Conservation (phyloP, 1,140 invertebrate species). For the Gryon sp. region DNA sequence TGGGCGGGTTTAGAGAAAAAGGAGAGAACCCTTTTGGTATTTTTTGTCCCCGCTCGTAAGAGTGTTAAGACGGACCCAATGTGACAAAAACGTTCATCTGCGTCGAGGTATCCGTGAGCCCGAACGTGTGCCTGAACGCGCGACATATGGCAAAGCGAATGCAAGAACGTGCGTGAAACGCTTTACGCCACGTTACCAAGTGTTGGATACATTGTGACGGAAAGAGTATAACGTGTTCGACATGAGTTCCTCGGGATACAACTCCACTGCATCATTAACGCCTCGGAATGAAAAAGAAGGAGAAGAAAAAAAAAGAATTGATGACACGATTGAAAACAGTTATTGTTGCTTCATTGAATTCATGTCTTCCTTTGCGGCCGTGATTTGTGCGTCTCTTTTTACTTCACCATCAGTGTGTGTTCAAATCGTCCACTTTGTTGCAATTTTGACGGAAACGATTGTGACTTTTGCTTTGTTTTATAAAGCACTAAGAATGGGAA, state of each 20-base stretch:
- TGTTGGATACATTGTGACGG: slow-evolving; percentile 5
- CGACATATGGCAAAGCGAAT: slow-evolving; percentile 53
- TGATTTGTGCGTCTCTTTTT: slow-evolving; percentile 22
- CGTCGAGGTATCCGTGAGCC: slow-evolving; percentile 34
- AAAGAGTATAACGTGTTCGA: slow-evolving; percentile 44
- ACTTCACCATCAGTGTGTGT: background rate
- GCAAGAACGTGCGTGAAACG: slow-evolving; percentile 50
- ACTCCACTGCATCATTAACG: slow-evolving; percentile 46
- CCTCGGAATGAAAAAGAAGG: slow-evolving; percentile 35
- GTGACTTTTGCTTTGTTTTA: slow-evolving; percentile 20
- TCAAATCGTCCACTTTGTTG: slow-evolving; percentile 20
- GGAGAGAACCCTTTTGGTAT: slow-evolving; percentile 20
- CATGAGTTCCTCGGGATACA: slow-evolving; percentile 48
- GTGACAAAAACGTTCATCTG: slow-evolving; percentile 54
- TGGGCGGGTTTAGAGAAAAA: slow-evolving; percentile 8
- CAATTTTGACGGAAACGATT: slow-evolving; percentile 1
- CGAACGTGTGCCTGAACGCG: slow-evolving; percentile 33
- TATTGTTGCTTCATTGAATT: slow-evolving; percentile 53
- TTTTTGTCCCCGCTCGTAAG: slow-evolving; percentile 29
- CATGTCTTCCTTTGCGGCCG: slow-evolving; percentile 27
- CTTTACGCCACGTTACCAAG: slow-evolving; percentile 35
- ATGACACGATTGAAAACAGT: slow-evolving; percentile 56
- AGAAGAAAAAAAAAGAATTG: slow-evolving; percentile 51
- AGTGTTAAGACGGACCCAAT: slow-evolving; percentile 29
- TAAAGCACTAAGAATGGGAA: slow-evolving; percentile 28